Conservation (phyloP, 2,113 vertebrate species). For the Chitala chitala region DNA sequence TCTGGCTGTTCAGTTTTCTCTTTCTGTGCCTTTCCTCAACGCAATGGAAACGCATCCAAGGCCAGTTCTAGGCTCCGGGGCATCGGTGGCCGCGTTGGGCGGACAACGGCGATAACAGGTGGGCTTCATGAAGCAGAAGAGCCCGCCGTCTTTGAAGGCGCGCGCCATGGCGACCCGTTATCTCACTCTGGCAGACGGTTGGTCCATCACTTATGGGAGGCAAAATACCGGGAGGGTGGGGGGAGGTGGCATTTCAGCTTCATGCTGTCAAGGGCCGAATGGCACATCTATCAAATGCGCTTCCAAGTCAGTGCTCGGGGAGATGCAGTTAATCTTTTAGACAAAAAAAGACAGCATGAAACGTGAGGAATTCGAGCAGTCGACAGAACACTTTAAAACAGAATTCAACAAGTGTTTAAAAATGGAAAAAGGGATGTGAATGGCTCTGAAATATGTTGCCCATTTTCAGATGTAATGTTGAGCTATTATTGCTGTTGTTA, state of each 20-base stretch:
- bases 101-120: constrained; percentile 3
- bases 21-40: background rate
- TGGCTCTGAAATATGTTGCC: background rate
- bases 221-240: background rate
- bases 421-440: background rate
- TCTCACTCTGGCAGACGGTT: background rate
- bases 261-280: background rate
- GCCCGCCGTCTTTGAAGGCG: constrained; percentile 4
- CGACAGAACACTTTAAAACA: background rate
- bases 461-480: background rate
- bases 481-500: background rate
- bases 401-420: background rate
- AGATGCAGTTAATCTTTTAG: background rate
- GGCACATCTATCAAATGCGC: background rate
- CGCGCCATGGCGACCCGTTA: background rate
- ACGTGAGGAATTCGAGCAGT: background rate
- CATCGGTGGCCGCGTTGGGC: background rate
- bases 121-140: constrained; percentile 5
- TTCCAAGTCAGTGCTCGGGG: background rate
- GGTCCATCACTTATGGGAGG: background rate
- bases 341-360: constrained; percentile 6
- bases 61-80: background rate
- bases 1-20: background rate
- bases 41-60: background rate
- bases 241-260: background rate